A percentile compares a stretch with the other conserved stretches of the same genome.
phyloP scores from a whole-genome alignment of 2,113 vertebrate genomes.

The Neogobius melanostomus region DNA sequence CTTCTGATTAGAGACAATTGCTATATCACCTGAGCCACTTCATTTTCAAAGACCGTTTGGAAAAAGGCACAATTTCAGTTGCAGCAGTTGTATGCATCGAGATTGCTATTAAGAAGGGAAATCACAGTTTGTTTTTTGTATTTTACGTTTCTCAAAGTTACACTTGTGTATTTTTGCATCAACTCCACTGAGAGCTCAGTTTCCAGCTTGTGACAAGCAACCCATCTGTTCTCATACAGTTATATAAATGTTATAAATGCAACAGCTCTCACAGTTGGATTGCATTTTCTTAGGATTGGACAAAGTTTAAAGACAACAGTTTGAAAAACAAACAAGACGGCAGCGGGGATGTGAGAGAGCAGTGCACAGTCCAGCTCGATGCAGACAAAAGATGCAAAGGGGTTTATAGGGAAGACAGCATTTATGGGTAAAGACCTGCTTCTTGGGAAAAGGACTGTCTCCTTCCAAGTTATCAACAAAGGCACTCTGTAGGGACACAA shows the following conservation, averaged over 20 bases:
- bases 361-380: constrained; percentile 71
- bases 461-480: constrained; percentile 88
- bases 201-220: background rate
- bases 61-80: too few species aligned
- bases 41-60: too few species aligned
- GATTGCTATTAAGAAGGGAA: too few species aligned
- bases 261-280: background rate
- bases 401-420: constrained; percentile 50
- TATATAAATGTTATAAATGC: background rate
- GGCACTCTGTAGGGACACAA: constrained; percentile 84
- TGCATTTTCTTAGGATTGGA: background rate
- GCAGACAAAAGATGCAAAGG: constrained; percentile 72
- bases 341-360: constrained; percentile 40
- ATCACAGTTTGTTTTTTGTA: too few species aligned
- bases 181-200: background rate
- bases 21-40: too few species aligned
- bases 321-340: constrained; percentile 7
- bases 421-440: constrained; percentile 82
- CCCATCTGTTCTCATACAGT: background rate
- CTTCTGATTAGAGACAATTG: too few species aligned
- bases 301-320: constrained; percentile 3
- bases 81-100: too few species aligned
- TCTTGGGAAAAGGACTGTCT: constrained; percentile 84
- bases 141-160: background rate
- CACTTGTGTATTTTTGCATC: background rate